Evolutionary conservation across 2,888 invertebrate genomes (phyloP), one percentile per base, ranked within the genome.

Genomic region (Mimachlamys varia): DNA sequence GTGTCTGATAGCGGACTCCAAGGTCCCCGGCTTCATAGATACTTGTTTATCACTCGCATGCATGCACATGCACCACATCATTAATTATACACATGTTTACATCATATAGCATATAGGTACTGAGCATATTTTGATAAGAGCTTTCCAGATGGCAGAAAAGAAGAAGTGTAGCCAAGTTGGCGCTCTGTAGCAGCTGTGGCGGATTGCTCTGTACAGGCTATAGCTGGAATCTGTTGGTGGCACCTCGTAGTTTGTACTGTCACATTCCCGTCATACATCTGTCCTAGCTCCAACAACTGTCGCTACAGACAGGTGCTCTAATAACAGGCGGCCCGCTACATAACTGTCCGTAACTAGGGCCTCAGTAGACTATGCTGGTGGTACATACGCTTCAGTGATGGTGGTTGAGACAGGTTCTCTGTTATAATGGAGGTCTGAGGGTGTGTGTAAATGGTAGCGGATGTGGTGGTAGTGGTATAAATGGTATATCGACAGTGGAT

Each of bases 71-170:
- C 76, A 76, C 27, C 27, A 76, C 76, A 76, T 33, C 76, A 76
- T 76, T 76, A 76, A 76, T 76, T 76, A 76, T 76, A 76, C 76
- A 76, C 76, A 76, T 76, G 76, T 76, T 76, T 76, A 76, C 76
- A 76, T 76, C 76, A 76, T 76, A 76, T 76, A 76, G 10, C 76
- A 10, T 76, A 76, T 76, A 76, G 27, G 12, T 33, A 76, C 76
- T 76, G 76, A 76, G 76, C 76, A 76, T 76, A 76, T 76, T 76
- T 33, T 76, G 76, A 76, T 76, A 76, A 76, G 76, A 76, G 76
- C 27, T 76, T 76, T 76, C 76, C 76, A 76, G 76, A 76, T 76
- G 76, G 76, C 33, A 76, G 76, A 76, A 76, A 76, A 76, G 33
- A 33, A 27, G 10, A 22, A 33, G 33, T 33, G 27, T 22, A 76